Conservation (phyloP, 2,888 invertebrate species). For the Drosophila differens region DNA sequence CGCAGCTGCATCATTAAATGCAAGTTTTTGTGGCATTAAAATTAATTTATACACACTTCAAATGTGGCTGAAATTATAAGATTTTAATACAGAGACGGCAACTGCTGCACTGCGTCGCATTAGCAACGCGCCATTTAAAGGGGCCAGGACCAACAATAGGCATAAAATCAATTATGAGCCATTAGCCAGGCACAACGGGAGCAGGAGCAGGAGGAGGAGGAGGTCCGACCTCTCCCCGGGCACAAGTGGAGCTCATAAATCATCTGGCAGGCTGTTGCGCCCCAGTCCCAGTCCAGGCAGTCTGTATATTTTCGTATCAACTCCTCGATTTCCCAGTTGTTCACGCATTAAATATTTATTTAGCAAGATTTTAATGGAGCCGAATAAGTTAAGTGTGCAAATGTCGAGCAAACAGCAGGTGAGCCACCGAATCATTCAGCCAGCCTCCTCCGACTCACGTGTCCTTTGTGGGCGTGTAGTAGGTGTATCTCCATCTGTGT, state of each 20-base stretch:
- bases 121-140: constrained; percentile 72
- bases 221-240: constrained; percentile 1
- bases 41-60: constrained; percentile 70
- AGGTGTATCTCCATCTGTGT: constrained; percentile 12
- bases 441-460: constrained; percentile 36
- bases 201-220: constrained; percentile 24
- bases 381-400: constrained; percentile 74
- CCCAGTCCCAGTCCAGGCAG: neutral
- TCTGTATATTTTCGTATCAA: neutral
- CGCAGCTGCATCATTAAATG: constrained; percentile 64
- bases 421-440: constrained; percentile 24
- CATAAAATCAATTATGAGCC: constrained; percentile 81
- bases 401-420: constrained; percentile 48
- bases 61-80: constrained; percentile 75
- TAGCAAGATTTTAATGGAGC: constrained; percentile 80
- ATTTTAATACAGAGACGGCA: constrained; percentile 62
- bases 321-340: constrained; percentile 59
- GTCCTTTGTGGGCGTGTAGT: constrained; percentile 36
- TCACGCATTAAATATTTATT: constrained; percentile 81
- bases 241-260: constrained; percentile 68
- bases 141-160: constrained; percentile 68
- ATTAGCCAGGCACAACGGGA: constrained; percentile 64
- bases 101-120: constrained; percentile 68
- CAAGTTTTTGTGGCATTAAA: constrained; percentile 58
- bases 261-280: constrained; percentile 75